Evolutionary conservation across 2,797 vertebrate species (phyloP).

Genomic region (Scolopax bukidnonensis): DNA sequence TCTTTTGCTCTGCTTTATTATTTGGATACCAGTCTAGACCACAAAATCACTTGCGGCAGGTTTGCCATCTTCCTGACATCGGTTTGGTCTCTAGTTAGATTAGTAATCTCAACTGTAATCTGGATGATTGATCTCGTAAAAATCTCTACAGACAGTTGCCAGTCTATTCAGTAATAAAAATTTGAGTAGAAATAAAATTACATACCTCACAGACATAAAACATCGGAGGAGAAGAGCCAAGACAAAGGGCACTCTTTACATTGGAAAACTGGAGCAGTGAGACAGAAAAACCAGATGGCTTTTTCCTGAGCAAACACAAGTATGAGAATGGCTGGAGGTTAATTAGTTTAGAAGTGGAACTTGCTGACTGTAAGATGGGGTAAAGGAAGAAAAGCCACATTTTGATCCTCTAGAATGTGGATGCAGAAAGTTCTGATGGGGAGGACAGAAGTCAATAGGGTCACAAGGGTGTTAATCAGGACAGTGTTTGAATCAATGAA

Average conservation of each 20-base stretch:
- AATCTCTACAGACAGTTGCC: neutral
- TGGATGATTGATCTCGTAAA: neutral
- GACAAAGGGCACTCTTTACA: accelerated
- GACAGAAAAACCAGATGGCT: neutral
- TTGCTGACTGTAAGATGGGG: neutral
- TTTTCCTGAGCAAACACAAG: neutral
- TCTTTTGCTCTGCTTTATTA: neutral
- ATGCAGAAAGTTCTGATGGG: neutral
- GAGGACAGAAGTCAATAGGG: neutral
- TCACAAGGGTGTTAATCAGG: neutral
- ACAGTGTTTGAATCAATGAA: neutral
- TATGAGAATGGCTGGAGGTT: neutral
- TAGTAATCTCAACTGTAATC: neutral
- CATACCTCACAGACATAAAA: neutral
- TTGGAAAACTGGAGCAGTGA: accelerated
- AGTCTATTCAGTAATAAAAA: neutral
- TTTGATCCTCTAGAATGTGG: neutral
- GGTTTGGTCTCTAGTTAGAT: neutral
- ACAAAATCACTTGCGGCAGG: neutral
- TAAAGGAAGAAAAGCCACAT: neutral
- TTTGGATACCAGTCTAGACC: neutral
- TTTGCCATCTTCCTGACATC: neutral
- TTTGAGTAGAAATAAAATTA: neutral
- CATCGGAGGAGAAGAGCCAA: accelerated
- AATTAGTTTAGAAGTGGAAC: neutral